Base-by-base conservation (phyloP, 2,797 vertebrate species). In the Gallinago solitaria region DNA sequence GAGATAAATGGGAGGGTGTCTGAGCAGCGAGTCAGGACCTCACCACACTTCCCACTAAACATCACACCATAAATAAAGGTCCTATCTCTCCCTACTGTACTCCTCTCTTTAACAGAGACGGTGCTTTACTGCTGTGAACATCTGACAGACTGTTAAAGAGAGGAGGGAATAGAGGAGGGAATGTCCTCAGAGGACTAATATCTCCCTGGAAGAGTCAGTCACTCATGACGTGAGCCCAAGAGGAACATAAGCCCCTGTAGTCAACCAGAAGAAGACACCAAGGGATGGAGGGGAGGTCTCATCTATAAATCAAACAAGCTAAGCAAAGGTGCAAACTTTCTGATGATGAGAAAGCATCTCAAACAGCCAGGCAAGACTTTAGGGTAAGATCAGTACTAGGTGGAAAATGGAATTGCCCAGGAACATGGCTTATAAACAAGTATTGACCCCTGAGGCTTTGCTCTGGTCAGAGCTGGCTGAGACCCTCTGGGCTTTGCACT, bases 1-100 rank as follows among this genome's bases (percentile, higher is more conserved):
- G 12, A 76, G 83, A 39, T 47, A 69, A 69, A 39, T 2, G 9
- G 13, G 12, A 76, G 83, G 43, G 43, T 71, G 78, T 86, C 87
- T 77, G 84, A 91, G 91, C 68, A 74, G 76, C 33, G 74, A 83
- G 85, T 59, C 95, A 85, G 87, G 85, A 95, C 68, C 80, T 81
- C 57, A 11, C 67, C 70, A 73, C 64, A 35, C 33, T 83, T 95
- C 75, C 87, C 87, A 85, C 75, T 51, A 30, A 45, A n/a, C 53
- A 54, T 47, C 89, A 48, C 60, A 63, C n/a, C 45, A 15, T 25
- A 30, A 75, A 61, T 35, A 64, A 76, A 63, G 59, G 59, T 68
- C 59, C 69, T 45, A 3, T 32, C 41, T 32, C 59, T 68, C 53
- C 64, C 33, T 27, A 0, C 28, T 48, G 51, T 19, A 9, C 37